phyloP scores from a whole-genome alignment of 2,797 vertebrate species.

The Danio choprae region DNA sequence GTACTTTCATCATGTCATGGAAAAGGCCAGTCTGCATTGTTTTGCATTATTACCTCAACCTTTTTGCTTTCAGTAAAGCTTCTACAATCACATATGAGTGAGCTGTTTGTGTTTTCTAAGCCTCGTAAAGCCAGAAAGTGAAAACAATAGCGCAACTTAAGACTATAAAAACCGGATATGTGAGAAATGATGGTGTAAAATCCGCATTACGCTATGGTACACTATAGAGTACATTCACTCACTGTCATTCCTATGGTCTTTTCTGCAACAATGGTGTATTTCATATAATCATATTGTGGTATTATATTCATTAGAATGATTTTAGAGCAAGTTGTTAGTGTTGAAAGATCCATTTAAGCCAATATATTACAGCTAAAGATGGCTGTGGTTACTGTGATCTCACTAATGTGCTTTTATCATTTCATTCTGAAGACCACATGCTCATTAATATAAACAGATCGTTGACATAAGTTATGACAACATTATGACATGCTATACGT shows the following conservation, averaged over 20 bases:
- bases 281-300: not conserved
- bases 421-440: too few species aligned
- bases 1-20: constrained; percentile 7
- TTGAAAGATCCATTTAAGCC: not conserved
- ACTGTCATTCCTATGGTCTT: not conserved
- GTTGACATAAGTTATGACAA: too few species aligned
- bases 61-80: constrained; percentile 8
- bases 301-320: constrained; percentile 4
- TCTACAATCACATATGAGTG: not conserved
- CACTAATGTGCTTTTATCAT: too few species aligned
- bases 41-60: constrained; percentile 23
- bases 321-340: not conserved
- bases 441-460: too few species aligned
- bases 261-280: not conserved
- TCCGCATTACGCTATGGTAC: too few species aligned
- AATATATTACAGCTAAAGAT: too few species aligned
- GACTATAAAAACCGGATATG: not conserved
- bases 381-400: too few species aligned
- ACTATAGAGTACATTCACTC: not conserved
- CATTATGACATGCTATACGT: too few species aligned
- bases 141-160: not conserved
- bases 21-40: constrained; percentile 27
- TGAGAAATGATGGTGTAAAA: not conserved
- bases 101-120: not conserved
- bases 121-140: not conserved